Conservation (phyloP, 2,888 invertebrate genomes). For the Arctia plantaginis region DNA sequence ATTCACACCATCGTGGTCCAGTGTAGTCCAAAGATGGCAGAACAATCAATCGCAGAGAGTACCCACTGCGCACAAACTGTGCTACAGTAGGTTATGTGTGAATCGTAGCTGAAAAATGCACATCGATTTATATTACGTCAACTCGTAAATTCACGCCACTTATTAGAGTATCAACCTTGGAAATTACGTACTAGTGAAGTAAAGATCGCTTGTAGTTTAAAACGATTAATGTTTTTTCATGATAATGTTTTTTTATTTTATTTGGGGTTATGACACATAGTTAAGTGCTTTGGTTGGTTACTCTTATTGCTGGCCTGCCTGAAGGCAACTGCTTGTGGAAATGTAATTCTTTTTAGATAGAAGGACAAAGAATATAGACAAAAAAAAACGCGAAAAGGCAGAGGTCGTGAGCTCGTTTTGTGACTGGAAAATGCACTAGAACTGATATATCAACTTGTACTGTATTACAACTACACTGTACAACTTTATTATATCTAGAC, state of each 20-base stretch:
- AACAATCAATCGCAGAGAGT: constrained; percentile 19
- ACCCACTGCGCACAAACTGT: constrained; percentile 12
- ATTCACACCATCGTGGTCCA: constrained; percentile 3
- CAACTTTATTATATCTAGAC: too few species aligned
- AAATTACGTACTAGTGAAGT: too few species aligned
- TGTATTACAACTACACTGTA: not conserved
- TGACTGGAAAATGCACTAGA: not conserved
- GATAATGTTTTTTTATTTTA: not conserved
- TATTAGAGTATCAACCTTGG: not conserved
- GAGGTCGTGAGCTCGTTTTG: not conserved
- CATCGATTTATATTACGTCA: constrained; percentile 16
- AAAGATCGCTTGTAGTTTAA: too few species aligned
- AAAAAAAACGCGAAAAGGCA: not conserved
- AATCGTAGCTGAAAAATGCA: constrained; percentile 11
- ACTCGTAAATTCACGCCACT: constrained; percentile 7
- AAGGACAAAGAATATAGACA: not conserved
- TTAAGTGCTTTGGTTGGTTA: not conserved
- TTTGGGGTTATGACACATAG: not conserved
- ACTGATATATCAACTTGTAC: not conserved
- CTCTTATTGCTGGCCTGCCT: not conserved
- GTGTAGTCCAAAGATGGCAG: constrained; percentile 7
- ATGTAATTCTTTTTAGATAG: not conserved
- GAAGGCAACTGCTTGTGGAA: not conserved
- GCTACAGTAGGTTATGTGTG: not conserved
- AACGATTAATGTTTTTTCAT: too few species aligned